Evolutionary conservation across 2,888 invertebrate genomes (phyloP).

Genomic region (Baccha elongata): DNA sequence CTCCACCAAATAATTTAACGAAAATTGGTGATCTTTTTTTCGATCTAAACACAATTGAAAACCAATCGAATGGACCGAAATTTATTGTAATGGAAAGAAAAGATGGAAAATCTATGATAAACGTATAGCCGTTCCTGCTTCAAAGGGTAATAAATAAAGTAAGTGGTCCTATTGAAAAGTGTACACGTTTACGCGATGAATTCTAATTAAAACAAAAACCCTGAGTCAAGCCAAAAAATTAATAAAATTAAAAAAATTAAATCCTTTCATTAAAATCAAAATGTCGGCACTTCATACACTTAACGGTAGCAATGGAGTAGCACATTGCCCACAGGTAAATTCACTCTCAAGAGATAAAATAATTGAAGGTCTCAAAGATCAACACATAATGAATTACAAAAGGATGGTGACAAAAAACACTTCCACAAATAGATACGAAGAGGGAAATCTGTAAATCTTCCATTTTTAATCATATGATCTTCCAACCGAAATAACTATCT

Average conservation of each 20-base stretch:
- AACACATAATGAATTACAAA: neutral
- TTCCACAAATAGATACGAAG: neutral
- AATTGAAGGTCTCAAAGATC: conserved; percentile 4
- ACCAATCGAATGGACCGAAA: neutral
- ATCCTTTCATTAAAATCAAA: conserved; percentile 4
- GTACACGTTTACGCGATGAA: neutral
- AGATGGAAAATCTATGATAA: neutral
- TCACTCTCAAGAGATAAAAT: neutral
- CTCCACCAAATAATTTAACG: neutral
- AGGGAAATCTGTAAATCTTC: neutral
- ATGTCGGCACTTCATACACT: neutral
- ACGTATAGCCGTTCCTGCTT: neutral
- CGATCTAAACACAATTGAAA: neutral
- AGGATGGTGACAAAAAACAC: neutral
- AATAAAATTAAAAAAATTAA: neutral
- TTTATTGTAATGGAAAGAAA: neutral
- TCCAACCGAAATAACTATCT: neutral
- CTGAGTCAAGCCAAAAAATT: neutral
- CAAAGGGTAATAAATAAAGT: neutral
- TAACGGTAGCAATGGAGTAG: neutral
- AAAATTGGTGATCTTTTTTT: neutral
- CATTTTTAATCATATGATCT: neutral
- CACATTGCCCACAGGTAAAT: neutral
- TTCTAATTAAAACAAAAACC: neutral
- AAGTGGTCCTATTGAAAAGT: neutral